phyloP scores from a whole-genome alignment of 1,140 invertebrate genomes.

The Acromyrmex heyeri region DNA sequence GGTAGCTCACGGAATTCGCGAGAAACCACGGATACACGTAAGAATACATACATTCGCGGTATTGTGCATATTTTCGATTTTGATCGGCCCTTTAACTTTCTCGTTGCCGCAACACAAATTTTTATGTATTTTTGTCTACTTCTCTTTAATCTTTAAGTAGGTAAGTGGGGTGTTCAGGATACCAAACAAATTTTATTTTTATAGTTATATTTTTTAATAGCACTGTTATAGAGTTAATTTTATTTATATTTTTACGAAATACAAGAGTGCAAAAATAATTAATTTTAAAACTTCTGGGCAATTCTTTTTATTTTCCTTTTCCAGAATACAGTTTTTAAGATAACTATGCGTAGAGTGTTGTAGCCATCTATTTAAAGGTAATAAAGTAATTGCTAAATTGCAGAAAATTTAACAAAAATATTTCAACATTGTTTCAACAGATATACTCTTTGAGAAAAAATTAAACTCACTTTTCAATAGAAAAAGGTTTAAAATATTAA shows the following conservation, averaged over 20 bases:
- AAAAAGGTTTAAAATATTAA: not conserved
- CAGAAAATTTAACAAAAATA: not conserved
- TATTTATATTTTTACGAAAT: too few relatives aligned
- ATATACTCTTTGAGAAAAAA: not conserved
- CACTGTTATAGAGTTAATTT: too few relatives aligned
- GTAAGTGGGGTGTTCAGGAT: too few relatives aligned
- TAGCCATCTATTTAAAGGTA: too few relatives aligned
- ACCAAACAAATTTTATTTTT: too few relatives aligned
- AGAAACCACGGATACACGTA: slow-evolving; percentile 12
- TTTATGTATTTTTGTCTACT: not conserved
- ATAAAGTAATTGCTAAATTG: not conserved
- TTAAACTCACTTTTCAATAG: not conserved
- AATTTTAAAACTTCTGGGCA: too few relatives aligned
- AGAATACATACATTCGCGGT: slow-evolving; percentile 27
- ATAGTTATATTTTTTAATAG: too few relatives aligned
- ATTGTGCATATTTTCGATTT: not conserved
- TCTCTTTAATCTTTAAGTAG: not conserved
- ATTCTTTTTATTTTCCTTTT: too few relatives aligned
- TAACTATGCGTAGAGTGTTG: too few relatives aligned
- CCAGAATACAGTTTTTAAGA: too few relatives aligned
- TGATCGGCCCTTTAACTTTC: not conserved
- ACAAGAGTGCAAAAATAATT: too few relatives aligned
- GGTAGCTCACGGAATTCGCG: slow-evolving; percentile 62
- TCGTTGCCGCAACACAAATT: not conserved
- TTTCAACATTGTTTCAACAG: too few relatives aligned